A percentile compares a stretch with the other conserved stretches of the same genome.
Conservation (phyloP, 2,113 vertebrate species). For the Ascaphus truei region DNA sequence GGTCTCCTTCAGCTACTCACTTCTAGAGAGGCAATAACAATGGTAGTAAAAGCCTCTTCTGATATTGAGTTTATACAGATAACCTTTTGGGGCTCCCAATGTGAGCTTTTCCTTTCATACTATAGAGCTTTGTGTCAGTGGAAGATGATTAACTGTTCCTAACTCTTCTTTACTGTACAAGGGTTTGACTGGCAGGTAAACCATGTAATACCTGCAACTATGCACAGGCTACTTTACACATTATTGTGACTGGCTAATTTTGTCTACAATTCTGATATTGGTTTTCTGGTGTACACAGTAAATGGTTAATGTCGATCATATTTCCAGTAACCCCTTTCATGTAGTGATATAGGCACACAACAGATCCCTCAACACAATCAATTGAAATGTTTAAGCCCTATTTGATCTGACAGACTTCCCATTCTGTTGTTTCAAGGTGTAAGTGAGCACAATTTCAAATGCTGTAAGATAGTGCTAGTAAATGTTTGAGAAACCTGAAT, state of each 20-base stretch:
- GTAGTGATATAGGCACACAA: too few relatives aligned
- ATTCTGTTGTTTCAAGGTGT: too few relatives aligned
- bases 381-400: too few relatives aligned
- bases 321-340: neutral
- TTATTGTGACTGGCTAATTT: neutral
- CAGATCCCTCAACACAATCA: too few relatives aligned
- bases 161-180: neutral
- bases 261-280: neutral
- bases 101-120: neutral
- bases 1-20: neutral
- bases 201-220: neutral
- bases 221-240: neutral
- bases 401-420: too few relatives aligned
- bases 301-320: neutral
- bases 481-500: too few relatives aligned
- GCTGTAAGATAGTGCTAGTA: too few relatives aligned
- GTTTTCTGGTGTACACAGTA: neutral
- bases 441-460: too few relatives aligned
- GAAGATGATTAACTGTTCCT: neutral
- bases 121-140: neutral
- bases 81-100: neutral
- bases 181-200: neutral
- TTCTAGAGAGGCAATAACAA: too few relatives aligned
- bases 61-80: neutral
- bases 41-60: neutral